A percentile compares a stretch with the other conserved stretches of the same genome.
phyloP scores from a whole-genome alignment of 2,797 vertebrate species.

The Gobionotothen gibberifrons region DNA sequence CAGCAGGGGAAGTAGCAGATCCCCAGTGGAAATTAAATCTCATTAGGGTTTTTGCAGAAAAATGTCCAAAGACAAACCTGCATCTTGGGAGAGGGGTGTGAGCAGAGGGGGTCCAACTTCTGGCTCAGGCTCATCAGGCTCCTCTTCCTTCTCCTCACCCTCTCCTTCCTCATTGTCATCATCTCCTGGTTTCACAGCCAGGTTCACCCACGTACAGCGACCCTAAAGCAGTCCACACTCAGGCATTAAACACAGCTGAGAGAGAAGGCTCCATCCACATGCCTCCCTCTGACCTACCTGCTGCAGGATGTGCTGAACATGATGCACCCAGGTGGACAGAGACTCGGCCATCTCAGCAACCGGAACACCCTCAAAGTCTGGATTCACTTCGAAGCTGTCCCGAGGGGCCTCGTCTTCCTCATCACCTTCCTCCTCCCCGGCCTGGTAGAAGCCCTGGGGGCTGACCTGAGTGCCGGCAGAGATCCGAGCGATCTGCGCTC shows the following conservation, averaged over 20 bases:
- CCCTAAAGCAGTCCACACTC: conserved; percentile 81
- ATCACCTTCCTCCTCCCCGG: conserved; percentile 89
- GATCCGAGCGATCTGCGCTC: conserved; percentile 95
- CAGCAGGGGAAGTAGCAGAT: background rate
- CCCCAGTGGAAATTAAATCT: background rate
- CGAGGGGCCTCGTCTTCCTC: conserved; percentile 85
- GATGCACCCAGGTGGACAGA: conserved; percentile 91
- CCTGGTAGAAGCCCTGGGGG: conserved; percentile 91
- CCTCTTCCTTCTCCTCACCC: conserved; percentile 88
- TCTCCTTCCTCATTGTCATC: conserved; percentile 86
- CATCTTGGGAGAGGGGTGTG: conserved; percentile 92
- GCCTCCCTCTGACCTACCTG: conserved; percentile 78
- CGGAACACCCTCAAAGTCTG: conserved; percentile 89
- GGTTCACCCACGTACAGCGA: conserved; percentile 91
- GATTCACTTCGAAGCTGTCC: conserved; percentile 88
- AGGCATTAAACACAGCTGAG: background rate
- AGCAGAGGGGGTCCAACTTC: conserved; percentile 92
- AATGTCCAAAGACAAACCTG: conserved; percentile 80
- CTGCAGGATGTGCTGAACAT: conserved; percentile 88
- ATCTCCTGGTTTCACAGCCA: conserved; percentile 81
- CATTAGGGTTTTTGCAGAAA: background rate
- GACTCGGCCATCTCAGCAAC: conserved; percentile 87
- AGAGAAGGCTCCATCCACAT: background rate
- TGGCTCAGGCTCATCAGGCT: conserved; percentile 84
- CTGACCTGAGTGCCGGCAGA: conserved; percentile 93